Evolutionary conservation across 2,797 vertebrate genomes (phyloP).

Genomic region (Mormyrus hasselquistii): DNA sequence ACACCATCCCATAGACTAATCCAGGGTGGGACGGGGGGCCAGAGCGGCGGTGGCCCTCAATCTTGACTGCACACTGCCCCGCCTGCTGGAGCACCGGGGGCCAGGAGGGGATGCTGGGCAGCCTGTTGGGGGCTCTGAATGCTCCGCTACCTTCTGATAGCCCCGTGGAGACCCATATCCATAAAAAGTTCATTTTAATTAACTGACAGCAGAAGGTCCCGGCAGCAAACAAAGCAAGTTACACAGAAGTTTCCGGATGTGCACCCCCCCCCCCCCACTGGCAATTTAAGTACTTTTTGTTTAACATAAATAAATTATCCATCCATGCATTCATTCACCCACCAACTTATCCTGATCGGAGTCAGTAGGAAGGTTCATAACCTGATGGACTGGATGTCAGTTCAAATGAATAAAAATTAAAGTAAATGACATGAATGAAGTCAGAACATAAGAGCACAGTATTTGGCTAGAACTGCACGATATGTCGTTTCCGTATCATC

Average conservation of each 20-base stretch:
- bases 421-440: neutral
- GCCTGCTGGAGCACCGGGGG: constrained; percentile 48
- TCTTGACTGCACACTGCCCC: neutral
- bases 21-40: neutral
- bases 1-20: constrained; percentile 31
- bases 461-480: neutral
- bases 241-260: neutral
- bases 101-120: neutral
- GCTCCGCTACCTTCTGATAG: neutral
- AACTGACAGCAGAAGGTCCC: neutral
- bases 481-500: neutral
- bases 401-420: neutral
- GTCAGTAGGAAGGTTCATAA: neutral
- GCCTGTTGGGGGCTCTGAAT: neutral
- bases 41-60: constrained; percentile 21
- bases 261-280: neutral
- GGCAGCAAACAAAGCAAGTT: neutral
- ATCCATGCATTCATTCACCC: neutral
- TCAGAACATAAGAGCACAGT: neutral
- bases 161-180: neutral
- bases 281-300: neutral
- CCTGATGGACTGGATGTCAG: neutral
- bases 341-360: neutral
- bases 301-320: neutral
- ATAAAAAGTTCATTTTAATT: neutral